phyloP scores from a whole-genome alignment of 2,888 invertebrate genomes.

The Parnassius glacialis region DNA sequence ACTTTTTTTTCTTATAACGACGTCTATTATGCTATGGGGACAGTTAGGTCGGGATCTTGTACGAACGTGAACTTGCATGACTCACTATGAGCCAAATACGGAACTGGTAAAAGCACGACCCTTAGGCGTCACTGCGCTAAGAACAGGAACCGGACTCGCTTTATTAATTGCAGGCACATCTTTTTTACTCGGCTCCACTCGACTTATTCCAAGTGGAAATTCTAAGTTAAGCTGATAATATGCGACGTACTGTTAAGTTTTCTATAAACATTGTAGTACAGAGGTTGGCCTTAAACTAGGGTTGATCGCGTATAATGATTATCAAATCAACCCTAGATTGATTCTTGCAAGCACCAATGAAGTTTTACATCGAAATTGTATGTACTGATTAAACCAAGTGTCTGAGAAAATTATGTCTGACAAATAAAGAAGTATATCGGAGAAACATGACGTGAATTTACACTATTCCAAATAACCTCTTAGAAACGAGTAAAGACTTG shows the following conservation, averaged over 20 bases:
- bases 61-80: constrained; percentile 40
- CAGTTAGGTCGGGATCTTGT: constrained; percentile 9
- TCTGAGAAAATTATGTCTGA: too few species aligned
- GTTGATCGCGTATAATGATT: too few species aligned
- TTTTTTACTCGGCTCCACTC: constrained; percentile 22
- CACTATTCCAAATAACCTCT: too few species aligned
- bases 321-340: too few species aligned
- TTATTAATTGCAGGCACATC: constrained; percentile 27
- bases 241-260: not conserved
- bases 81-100: constrained; percentile 58
- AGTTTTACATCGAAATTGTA: too few species aligned
- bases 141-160: constrained; percentile 45
- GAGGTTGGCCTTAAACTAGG: too few species aligned
- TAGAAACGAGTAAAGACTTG: too few species aligned
- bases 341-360: too few species aligned
- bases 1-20: constrained; percentile 16
- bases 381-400: too few species aligned
- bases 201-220: constrained; percentile 13
- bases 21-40: constrained; percentile 5
- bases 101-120: constrained; percentile 41
- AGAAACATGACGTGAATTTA: too few species aligned
- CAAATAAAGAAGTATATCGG: too few species aligned
- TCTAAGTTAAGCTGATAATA: not conserved
- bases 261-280: too few species aligned
- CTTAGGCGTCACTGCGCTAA: constrained; percentile 37